Evolutionary conservation across 2,113 vertebrate species (phyloP), one percentile per base, ranked within the genome.

Genomic region (Calyptomena viridis): DNA sequence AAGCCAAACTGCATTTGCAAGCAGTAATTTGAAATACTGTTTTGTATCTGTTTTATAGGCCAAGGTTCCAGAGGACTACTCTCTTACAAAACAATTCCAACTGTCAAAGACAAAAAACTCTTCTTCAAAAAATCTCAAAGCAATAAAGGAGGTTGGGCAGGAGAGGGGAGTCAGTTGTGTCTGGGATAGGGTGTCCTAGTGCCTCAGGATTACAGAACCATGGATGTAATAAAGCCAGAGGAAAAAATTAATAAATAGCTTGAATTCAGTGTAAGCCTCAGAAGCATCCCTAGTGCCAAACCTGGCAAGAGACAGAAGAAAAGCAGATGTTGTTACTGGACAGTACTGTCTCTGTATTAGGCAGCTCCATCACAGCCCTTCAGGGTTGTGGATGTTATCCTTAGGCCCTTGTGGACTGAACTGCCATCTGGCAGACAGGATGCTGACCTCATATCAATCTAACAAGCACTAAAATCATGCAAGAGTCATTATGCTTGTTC

Each of bases 71-170:
- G 71, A 73, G 31, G 25, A 79, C 21, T 47, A 35, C 30, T 39
- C 30, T 50, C n/a, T 87, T 73, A 47, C 37, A 71, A 33, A 18
- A 31, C 11, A 90, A 88, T 62, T 33, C 40, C 58, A 90, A 28
- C 22, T 40, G 9, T n/a, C 37, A 66, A 42, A 77, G 46, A 39
- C 46, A 87, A 64, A 93, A 71, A 22, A 1, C 4, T 52, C 33
- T 46, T 63, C 49, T 69, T 78, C 14, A 64, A 74, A 79, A 86
- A 44, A 2, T 6, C 37, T 52, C 33, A 42, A 33, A 73, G 23
- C 15, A 80, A 86, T 4, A 44, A 23, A n/a, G 21, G 0, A 5
- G 2, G 8, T 12, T 2, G 20, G 4, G 8, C 2, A 1, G 10
- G 19, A 2, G 17, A 3, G 7, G 33, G 14, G 6, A 87, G 7